Evolutionary conservation across 1,140 invertebrate species (phyloP).

Genomic region (Anastrepha obliqua): DNA sequence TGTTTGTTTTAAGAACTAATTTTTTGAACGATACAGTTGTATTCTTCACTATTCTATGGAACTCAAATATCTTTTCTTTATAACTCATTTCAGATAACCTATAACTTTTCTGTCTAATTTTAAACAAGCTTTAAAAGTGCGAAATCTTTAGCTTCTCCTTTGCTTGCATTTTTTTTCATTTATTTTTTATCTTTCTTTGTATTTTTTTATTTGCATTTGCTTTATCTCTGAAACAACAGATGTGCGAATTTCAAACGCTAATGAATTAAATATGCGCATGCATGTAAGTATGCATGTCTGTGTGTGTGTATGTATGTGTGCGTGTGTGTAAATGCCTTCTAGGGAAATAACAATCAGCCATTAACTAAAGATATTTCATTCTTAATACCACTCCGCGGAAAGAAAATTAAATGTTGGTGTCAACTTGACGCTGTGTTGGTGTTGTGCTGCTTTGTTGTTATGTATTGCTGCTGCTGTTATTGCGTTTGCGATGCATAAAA

Average conservation of each 20-base stretch:
- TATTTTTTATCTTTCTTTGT: neutral
- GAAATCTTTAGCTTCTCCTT: neutral
- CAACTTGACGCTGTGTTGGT: neutral
- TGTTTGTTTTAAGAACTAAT: no score
- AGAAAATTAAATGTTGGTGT: neutral
- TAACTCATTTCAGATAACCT: no score
- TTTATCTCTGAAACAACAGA: neutral
- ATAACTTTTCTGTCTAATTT: no score
- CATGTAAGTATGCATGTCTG: neutral
- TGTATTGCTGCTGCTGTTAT: slow-evolving; percentile 1
- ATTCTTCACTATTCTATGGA: no score
- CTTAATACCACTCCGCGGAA: neutral
- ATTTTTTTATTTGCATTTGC: neutral
- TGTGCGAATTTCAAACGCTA: neutral
- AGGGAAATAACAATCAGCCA: slow-evolving; percentile 40
- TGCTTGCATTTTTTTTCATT: neutral
- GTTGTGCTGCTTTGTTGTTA: neutral
- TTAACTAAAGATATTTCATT: slow-evolving; percentile 26
- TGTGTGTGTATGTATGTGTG: slow-evolving; percentile 6
- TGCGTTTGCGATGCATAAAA: neutral
- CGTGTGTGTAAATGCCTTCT: neutral
- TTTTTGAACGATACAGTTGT: no score
- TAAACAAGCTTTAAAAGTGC: no score
- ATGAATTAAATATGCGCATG: neutral
- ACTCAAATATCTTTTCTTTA: no score